Conservation (phyloP, 1,140 invertebrate species). For the Drosophila erecta region DNA sequence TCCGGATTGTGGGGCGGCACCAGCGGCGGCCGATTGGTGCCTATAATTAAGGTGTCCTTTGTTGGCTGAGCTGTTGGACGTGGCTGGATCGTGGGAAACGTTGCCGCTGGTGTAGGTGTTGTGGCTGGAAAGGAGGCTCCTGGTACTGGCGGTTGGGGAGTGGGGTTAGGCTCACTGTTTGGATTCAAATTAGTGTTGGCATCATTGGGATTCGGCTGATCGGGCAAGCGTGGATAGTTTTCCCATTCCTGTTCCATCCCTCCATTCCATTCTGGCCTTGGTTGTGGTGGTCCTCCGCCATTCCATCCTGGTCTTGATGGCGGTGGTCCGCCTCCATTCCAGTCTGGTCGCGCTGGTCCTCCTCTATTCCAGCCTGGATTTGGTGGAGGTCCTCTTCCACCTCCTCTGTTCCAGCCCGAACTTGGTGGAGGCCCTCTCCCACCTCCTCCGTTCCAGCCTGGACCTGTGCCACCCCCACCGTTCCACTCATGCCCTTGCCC, state of each 20-base stretch:
- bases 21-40: constrained; percentile 53
- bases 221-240: constrained; percentile 13
- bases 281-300: constrained; percentile 12
- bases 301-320: constrained; percentile 23
- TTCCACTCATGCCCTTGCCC: not conserved
- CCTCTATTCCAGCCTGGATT: constrained; percentile 11
- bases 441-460: constrained; percentile 16
- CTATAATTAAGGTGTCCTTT: constrained; percentile 43
- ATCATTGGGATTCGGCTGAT: not conserved
- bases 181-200: not conserved
- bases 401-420: constrained; percentile 15
- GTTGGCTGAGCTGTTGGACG: constrained; percentile 14
- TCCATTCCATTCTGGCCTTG: constrained; percentile 22
- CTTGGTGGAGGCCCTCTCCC: constrained; percentile 1
- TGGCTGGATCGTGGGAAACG: constrained; percentile 14
- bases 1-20: constrained; percentile 13
- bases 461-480: constrained; percentile 7
- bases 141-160: not conserved
- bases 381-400: constrained; percentile 3
- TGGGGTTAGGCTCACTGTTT: not conserved
- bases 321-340: constrained; percentile 17
- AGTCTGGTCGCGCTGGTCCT: constrained; percentile 14
- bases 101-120: constrained; percentile 2
- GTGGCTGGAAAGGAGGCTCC: constrained; percentile 2
- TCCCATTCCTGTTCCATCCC: constrained; percentile 9